Percentiles rank a stretch among this genome's conserved stretches.
Conservation (phyloP, 2,797 vertebrate species). For the Psittacula echo region DNA sequence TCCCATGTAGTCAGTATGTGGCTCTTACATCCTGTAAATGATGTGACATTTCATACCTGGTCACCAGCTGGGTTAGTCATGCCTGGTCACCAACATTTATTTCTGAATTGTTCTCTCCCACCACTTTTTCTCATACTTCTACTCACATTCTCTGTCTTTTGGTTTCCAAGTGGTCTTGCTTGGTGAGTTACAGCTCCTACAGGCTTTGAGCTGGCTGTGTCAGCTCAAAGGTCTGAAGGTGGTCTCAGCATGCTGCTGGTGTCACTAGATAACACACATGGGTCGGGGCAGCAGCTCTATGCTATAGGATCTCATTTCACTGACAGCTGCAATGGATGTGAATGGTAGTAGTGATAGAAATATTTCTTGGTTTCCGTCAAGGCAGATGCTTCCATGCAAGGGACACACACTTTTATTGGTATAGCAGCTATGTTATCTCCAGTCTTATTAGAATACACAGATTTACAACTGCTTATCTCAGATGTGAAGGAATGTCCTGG, state of each 20-base stretch:
- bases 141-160: neutral
- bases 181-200: neutral
- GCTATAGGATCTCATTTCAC: neutral
- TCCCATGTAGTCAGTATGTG: accelerated
- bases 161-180: neutral
- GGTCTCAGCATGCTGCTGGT: neutral
- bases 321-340: neutral
- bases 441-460: neutral
- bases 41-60: accelerated
- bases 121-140: neutral
- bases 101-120: neutral
- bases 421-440: neutral
- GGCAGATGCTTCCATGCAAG: neutral
- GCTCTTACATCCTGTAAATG: neutral
- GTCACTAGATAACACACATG: accelerated
- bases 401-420: neutral
- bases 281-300: neutral
- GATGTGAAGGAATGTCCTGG: neutral
- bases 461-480: neutral
- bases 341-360: neutral
- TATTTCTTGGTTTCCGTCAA: neutral
- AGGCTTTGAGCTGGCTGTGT: neutral
- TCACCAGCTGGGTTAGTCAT: neutral
- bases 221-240: neutral
- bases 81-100: neutral